A percentile compares a stretch with the other conserved stretches of the same genome.
These are phyloP conservation scores for Varroa destructor DNA, from an alignment of 1,140 invertebrate species.

Conservation along the genomic window DNA sequence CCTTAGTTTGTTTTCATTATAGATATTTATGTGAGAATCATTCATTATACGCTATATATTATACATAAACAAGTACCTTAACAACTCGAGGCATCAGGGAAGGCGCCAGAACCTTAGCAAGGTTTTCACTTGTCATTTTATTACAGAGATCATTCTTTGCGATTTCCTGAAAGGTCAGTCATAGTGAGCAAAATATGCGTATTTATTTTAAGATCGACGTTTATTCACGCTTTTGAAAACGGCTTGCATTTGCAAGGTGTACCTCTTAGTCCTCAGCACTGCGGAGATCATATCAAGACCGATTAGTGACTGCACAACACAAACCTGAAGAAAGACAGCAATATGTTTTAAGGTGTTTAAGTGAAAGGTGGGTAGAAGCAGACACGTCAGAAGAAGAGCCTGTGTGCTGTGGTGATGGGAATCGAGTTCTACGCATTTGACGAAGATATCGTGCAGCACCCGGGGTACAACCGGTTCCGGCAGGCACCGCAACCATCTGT, in stretches of 20 bases:
- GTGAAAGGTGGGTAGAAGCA: slow-evolving; percentile 8
- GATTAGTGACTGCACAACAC: neutral
- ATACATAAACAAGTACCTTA: neutral
- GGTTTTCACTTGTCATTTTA: slow-evolving; percentile 18
- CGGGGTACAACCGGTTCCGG: slow-evolving; percentile 18
- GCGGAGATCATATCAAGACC: no score
- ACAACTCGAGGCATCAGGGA: slow-evolving; percentile 17
- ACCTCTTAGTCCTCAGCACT: no score
- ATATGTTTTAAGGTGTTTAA: slow-evolving; percentile 14
- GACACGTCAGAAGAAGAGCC: slow-evolving; percentile 9
- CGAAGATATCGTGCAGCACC: slow-evolving; percentile 21
- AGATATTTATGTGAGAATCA: no score
- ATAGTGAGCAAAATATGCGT: no score
- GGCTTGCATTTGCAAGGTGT: no score
- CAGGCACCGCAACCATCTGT: slow-evolving; percentile 21
- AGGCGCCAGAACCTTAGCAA: slow-evolving; percentile 13
- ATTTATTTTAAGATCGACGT: no score
- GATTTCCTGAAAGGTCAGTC: slow-evolving; percentile 9
- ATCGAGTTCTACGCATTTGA: slow-evolving; percentile 9
- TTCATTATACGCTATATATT: no score
- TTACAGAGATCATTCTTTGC: slow-evolving; percentile 22
- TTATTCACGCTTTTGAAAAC: no score
- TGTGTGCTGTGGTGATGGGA: slow-evolving; percentile 7
- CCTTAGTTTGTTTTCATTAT: no score
- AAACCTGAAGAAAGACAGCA: slow-evolving; percentile 12